These are phyloP conservation scores for Sciurus carolinensis DNA, from an alignment of 2,797 vertebrate species.

Conservation along the genomic window DNA sequence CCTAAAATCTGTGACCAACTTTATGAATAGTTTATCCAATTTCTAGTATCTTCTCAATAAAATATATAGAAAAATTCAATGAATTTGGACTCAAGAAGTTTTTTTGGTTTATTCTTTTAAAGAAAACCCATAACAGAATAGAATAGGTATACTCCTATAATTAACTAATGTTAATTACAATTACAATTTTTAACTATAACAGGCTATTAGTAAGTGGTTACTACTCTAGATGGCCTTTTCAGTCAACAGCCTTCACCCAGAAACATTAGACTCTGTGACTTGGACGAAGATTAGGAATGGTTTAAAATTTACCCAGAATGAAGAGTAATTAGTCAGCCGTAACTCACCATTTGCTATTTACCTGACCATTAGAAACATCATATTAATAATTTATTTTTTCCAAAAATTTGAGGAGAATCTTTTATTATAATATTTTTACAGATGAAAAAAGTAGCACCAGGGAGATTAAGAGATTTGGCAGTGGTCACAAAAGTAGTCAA, in stretches of 20 bases:
- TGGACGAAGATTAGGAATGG: neutral
- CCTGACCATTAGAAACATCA: neutral
- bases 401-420: neutral
- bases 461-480: neutral
- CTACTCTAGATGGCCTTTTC: too few relatives aligned
- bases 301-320: conserved; percentile 3
- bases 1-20: neutral
- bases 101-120: neutral
- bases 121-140: neutral
- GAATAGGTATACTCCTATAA: neutral
- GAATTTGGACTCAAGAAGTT: neutral
- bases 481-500: neutral
- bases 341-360: neutral
- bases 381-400: neutral
- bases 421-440: neutral
- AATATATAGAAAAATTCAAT: neutral
- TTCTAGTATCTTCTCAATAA: neutral
- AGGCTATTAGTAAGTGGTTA: neutral
- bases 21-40: conserved; percentile 7
- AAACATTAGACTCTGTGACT: neutral
- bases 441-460: neutral
- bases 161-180: neutral
- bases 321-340: neutral
- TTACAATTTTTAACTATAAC: too few relatives aligned
- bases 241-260: neutral